These are phyloP conservation scores for Autographa pulchrina DNA, from an alignment of 2,888 invertebrate species.

Conservation along the genomic window DNA sequence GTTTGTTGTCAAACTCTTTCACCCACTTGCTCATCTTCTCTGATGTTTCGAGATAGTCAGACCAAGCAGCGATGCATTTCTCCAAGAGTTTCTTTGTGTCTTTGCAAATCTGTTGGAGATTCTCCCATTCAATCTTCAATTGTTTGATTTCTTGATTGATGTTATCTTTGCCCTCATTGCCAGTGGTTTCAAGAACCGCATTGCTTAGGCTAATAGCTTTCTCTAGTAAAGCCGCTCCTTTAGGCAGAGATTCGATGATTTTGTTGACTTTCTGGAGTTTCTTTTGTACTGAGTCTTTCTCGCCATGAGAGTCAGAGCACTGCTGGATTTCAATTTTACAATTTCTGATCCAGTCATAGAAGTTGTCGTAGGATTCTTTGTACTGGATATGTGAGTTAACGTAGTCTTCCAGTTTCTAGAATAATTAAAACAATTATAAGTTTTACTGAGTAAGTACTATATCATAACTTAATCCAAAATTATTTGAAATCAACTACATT, in stretches of 20 bases:
- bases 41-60: conserved; percentile 93
- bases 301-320: conserved; percentile 96
- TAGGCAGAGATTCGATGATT: conserved; percentile 91
- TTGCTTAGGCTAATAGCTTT: conserved; percentile 93
- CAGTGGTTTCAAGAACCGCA: conserved; percentile 93
- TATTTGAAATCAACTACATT: not conserved
- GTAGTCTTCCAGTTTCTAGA: conserved; percentile 93
- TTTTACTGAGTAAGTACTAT: not conserved
- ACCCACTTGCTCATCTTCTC: conserved; percentile 94
- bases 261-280: conserved; percentile 93
- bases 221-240: conserved; percentile 92
- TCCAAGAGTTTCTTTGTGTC: conserved; percentile 93
- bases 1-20: conserved; percentile 91
- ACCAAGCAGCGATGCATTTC: conserved; percentile 94
- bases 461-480: too few relatives aligned
- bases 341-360: conserved; percentile 95
- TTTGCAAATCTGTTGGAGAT: conserved; percentile 92
- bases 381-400: conserved; percentile 96
- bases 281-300: conserved; percentile 93
- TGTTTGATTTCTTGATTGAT: conserved; percentile 95
- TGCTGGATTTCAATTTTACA: conserved; percentile 95
- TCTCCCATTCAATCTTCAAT: conserved; percentile 95
- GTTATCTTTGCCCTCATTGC: conserved; percentile 94
- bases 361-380: conserved; percentile 94
- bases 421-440: conserved; percentile 58